Conservation (phyloP, 2,797 vertebrate genomes). For the Varecia variegata region DNA sequence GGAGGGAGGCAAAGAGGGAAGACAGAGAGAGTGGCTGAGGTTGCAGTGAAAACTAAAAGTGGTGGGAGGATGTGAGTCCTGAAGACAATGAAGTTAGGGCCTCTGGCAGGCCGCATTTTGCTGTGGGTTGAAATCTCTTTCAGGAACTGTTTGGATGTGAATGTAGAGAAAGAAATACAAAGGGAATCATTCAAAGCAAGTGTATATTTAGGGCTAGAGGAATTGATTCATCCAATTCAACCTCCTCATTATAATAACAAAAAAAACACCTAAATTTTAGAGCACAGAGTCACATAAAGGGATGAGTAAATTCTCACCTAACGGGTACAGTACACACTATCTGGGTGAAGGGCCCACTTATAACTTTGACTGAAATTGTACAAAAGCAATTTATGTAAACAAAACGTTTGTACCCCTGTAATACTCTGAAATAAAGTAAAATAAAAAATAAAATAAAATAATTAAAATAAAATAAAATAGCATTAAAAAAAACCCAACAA, state of each 20-base stretch:
- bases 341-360: too few relatives aligned
- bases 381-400: too few relatives aligned
- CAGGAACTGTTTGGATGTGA: background rate
- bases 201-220: background rate
- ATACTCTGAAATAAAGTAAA: too few relatives aligned
- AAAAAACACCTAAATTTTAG: conserved; percentile 39
- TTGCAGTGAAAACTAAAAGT: background rate
- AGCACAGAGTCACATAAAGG: conserved; percentile 22
- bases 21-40: background rate
- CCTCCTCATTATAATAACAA: conserved; percentile 33
- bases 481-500: background rate
- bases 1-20: too few relatives aligned
- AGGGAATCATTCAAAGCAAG: conserved; percentile 31
- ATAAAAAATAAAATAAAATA: too few relatives aligned
- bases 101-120: background rate
- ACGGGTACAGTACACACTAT: too few relatives aligned
- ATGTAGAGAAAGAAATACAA: background rate
- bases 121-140: background rate
- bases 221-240: background rate
- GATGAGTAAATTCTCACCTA: too few relatives aligned
- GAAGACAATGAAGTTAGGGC: too few relatives aligned
- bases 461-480: too few relatives aligned
- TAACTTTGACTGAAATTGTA: too few relatives aligned
- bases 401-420: too few relatives aligned
- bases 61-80: too few relatives aligned